These are phyloP conservation scores for Troides oblongomaculatus DNA, from an alignment of 2,888 invertebrate species.

Conservation along the genomic window DNA sequence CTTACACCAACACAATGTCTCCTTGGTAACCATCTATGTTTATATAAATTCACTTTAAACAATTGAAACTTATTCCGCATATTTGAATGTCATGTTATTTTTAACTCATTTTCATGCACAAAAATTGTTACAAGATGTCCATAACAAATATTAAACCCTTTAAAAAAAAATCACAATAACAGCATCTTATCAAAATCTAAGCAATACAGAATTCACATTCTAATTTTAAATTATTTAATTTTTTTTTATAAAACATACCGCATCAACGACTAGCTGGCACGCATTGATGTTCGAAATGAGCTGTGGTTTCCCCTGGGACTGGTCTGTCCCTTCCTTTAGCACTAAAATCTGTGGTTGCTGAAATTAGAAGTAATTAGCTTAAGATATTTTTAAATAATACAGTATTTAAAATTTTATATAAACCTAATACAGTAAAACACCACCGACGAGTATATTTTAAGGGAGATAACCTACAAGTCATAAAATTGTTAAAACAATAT, in stretches of 20 bases:
- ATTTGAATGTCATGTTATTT: no score
- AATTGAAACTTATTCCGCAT: no score
- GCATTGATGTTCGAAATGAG: slow-evolving; percentile 98
- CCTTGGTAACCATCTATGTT: no score
- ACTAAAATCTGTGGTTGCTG: slow-evolving; percentile 99
- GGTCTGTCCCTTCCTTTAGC: slow-evolving; percentile 98
- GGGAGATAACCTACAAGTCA: slow-evolving; percentile 6
- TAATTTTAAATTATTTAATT: no score
- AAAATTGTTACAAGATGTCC: no score
- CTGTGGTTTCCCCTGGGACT: slow-evolving; percentile 97
- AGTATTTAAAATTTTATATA: neutral
- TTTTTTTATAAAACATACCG: slow-evolving; percentile 77
- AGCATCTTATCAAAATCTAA: no score
- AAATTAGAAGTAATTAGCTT: slow-evolving; percentile 31
- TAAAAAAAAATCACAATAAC: no score
- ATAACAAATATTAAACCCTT: no score
- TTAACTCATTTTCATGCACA: no score
- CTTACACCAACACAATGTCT: no score
- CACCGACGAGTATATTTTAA: neutral
- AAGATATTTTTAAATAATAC: neutral
- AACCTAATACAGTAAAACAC: neutral
- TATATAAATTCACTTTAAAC: no score
- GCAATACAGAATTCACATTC: no score
- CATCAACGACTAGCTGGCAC: slow-evolving; percentile 96
- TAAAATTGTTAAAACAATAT: neutral